A percentile compares a stretch with the other conserved stretches of the same genome.
These are phyloP conservation scores for Protula sp. DNA, from an alignment of 2,888 invertebrate species.

Conservation along the genomic window DNA sequence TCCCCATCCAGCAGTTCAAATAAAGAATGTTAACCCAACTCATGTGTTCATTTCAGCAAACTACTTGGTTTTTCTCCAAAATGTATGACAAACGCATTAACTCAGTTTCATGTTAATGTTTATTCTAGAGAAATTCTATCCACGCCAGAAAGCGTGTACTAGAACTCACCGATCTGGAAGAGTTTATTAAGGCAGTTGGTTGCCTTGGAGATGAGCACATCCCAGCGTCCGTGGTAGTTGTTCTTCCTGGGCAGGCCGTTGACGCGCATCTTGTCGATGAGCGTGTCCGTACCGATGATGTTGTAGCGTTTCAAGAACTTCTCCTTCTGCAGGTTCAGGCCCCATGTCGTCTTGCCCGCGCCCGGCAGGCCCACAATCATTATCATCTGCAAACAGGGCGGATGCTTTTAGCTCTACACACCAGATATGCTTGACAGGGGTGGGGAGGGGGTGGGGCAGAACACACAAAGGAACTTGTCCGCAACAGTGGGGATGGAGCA, in stretches of 20 bases:
- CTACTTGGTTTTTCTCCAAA: too few species aligned
- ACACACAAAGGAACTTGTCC: too few species aligned
- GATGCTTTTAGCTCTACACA: too few species aligned
- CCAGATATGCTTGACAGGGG: neutral
- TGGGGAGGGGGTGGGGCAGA: neutral
- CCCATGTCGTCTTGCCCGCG: slow-evolving; percentile 90
- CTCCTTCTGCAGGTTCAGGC: slow-evolving; percentile 67
- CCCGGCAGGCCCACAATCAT: slow-evolving; percentile 92
- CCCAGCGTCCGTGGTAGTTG: slow-evolving; percentile 78
- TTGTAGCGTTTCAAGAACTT: slow-evolving; percentile 78
- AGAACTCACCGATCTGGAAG: slow-evolving; percentile 69
- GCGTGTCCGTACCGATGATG: slow-evolving; percentile 76
- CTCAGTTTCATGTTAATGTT: too few species aligned
- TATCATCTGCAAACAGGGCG: slow-evolving; percentile 61
- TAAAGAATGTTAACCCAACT: too few species aligned
- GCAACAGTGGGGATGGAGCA: neutral
- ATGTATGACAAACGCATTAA: too few species aligned
- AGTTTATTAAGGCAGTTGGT: slow-evolving; percentile 75
- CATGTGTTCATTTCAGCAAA: too few species aligned
- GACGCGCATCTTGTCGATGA: slow-evolving; percentile 91
- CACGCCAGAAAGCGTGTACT: neutral
- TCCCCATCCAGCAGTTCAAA: too few species aligned
- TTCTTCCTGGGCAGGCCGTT: slow-evolving; percentile 77
- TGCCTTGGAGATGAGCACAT: slow-evolving; percentile 78
- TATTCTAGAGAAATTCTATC: neutral